Evolutionary conservation across 35 echinoderm and acorn worm genomes (phyloP).

Genomic region (Strongylocentrotus purpuratus): DNA sequence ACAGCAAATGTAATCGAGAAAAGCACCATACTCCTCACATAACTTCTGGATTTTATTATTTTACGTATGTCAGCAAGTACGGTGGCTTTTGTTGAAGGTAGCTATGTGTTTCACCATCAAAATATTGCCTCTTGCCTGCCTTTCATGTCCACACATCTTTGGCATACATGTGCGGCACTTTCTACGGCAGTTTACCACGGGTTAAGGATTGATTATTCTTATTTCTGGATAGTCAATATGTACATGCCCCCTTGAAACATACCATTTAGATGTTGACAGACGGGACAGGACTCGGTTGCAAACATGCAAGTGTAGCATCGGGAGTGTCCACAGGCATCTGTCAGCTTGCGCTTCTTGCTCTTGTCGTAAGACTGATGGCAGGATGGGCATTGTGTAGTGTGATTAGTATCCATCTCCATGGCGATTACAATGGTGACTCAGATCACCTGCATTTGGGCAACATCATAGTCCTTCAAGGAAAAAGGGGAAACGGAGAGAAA

Average conservation of each 20-base stretch:
- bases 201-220: neutral
- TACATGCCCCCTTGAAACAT: neutral
- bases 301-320: slow-evolving; percentile 98
- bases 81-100: no score
- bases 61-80: no score
- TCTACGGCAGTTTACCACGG: no score
- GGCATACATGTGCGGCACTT: no score
- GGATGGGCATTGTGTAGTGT: slow-evolving; percentile 70
- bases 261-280: slow-evolving; percentile 69
- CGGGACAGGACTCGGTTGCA: slow-evolving; percentile 79
- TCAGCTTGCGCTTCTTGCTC: slow-evolving; percentile 90
- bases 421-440: slow-evolving; percentile 32
- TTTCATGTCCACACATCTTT: no score
- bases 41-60: no score
- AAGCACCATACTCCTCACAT: no score
- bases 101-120: no score
- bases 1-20: no score
- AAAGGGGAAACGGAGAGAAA: neutral
- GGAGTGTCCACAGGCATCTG: slow-evolving; percentile 97
- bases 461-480: slow-evolving; percentile 43
- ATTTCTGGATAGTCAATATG: neutral
- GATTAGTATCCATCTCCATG: slow-evolving; percentile 74
- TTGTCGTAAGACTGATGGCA: slow-evolving; percentile 90
- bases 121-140: no score
- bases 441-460: slow-evolving; percentile 37